Base-by-base conservation (phyloP, 2,888 invertebrate species). In the Parthenolecanium corni region DNA sequence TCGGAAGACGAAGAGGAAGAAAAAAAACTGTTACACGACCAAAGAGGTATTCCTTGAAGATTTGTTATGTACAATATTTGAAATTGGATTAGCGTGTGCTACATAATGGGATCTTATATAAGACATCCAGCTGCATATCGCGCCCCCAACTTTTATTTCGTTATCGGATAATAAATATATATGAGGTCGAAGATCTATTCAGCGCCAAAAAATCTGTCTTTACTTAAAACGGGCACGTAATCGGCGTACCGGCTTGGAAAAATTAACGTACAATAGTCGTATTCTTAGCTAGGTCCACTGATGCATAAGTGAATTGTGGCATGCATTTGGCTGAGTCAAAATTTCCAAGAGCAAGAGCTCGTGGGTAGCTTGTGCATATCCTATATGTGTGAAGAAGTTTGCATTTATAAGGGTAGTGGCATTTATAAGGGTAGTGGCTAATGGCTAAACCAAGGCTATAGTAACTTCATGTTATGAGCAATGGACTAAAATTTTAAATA, bases 1-100 rank as follows among this genome's bases (percentile, higher is more conserved):
- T 31, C 31, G 31, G 31, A 31, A 31, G 31, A 31, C 4, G 31
- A 31, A 31, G 31, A 31, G 9, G 31, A 31, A 31, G 31, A 31
- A 31, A 9, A 36, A 61, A 58, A 61, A 61, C 61, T 49, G 61
- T 61, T 61, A 61, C 61, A 61, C 47, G 61, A 61, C 49, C 57
- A 31, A 57, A 61, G 61, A 61, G 49, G 61, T 61, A 49, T 61
- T 61, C 38, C 61, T 61, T 61, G 47, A 46, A 61, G 49, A 36
- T 54, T 54, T 54, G 5, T 9, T 31, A 31, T 31, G 9, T 9
- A 31, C 31, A 54, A 49, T 61, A 47, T 61, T 61, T 38, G 61
- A 49, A 61, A 61, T 61, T 61, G 47, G 61, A 61, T 61, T 61
- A 61, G 61, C 61, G 49, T 44, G 20, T 16, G 61, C 47, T 51